A percentile compares a stretch with the other conserved stretches of the same genome.
These are phyloP conservation scores for Conops quadrifasciatus DNA, from an alignment of 2,888 invertebrate genomes.

Conservation along the genomic window DNA sequence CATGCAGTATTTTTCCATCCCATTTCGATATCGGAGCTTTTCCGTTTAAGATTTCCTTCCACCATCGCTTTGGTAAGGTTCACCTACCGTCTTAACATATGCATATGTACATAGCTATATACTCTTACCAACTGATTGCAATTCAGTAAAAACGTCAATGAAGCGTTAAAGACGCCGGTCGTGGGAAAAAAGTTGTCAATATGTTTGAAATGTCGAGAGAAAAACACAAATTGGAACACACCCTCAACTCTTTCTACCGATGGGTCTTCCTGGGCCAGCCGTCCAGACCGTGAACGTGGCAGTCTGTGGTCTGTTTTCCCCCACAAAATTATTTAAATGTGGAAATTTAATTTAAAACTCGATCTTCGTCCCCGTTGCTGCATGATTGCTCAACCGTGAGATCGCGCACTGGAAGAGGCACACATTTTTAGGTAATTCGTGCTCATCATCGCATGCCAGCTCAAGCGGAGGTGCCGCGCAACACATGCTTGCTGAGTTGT, in stretches of 20 bases:
- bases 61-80: too few relatives aligned
- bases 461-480: slow-evolving; percentile 25
- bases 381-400: slow-evolving; percentile 15
- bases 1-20: too few relatives aligned
- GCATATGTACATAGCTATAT: too few relatives aligned
- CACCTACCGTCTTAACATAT: too few relatives aligned
- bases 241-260: background rate
- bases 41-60: too few relatives aligned
- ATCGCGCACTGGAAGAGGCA: slow-evolving; percentile 16
- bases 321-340: slow-evolving; percentile 6
- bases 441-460: slow-evolving; percentile 24
- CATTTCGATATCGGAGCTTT: too few relatives aligned
- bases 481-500: slow-evolving; percentile 31
- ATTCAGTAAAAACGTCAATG: slow-evolving; percentile 11
- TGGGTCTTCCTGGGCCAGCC: background rate
- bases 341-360: slow-evolving; percentile 27
- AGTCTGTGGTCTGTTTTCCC: slow-evolving; percentile 10
- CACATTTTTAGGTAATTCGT: slow-evolving; percentile 8
- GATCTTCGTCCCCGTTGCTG: background rate
- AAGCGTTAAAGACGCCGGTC: slow-evolving; percentile 26
- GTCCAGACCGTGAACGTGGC: background rate
- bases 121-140: background rate
- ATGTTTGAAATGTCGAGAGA: slow-evolving; percentile 1
- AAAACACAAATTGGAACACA: background rate
- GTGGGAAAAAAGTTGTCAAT: too few relatives aligned